phyloP scores from a whole-genome alignment of 2,797 vertebrate species.

The Myotis daubentonii region DNA sequence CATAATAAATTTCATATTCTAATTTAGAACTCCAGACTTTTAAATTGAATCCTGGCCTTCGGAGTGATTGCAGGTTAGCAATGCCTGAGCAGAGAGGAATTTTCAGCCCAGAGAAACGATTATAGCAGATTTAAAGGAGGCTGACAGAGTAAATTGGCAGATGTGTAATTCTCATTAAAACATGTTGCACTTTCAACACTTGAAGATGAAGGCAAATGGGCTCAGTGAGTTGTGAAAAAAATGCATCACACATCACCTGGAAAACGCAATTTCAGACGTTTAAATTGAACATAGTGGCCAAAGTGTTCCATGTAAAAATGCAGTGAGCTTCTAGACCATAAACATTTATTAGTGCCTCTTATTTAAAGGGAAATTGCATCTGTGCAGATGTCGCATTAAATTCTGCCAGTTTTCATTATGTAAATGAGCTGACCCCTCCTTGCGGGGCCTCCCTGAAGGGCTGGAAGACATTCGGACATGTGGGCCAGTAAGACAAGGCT shows the following conservation, averaged over 20 bases:
- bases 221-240: slow-evolving; percentile 42
- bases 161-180: slow-evolving; percentile 55
- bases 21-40: slow-evolving; percentile 56
- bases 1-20: slow-evolving; percentile 46
- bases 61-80: slow-evolving; percentile 59
- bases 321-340: slow-evolving; percentile 4
- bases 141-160: neutral
- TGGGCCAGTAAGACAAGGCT: neutral
- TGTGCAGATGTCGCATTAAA: neutral
- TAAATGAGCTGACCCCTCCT: neutral
- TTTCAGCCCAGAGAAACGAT: slow-evolving; percentile 55
- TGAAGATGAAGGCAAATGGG: neutral
- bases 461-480: neutral
- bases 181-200: neutral
- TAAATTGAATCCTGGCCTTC: slow-evolving; percentile 54
- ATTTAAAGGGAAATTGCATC: slow-evolving; percentile 21
- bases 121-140: slow-evolving; percentile 26
- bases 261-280: slow-evolving; percentile 39
- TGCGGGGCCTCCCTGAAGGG: neutral
- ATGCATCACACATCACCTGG: neutral
- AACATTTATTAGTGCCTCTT: neutral
- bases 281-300: neutral
- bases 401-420: slow-evolving; percentile 19
- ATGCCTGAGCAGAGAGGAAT: neutral
- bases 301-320: neutral